Percentiles rank a stretch among this genome's conserved stretches.
Conservation (phyloP, 53 echinoderm and acorn worm genomes). For the Antedon mediterranea region DNA sequence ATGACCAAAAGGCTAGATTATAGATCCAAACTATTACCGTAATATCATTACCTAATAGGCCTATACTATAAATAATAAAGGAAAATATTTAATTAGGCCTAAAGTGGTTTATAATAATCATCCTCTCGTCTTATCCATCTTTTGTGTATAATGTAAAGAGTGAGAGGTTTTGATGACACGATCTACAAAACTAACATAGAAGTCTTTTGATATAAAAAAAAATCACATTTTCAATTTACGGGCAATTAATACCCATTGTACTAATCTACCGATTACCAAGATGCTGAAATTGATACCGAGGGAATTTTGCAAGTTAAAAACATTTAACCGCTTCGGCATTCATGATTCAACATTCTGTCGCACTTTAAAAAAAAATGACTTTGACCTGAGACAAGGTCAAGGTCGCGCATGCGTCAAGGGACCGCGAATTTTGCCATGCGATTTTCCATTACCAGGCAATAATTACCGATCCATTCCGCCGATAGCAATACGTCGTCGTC, state of each 20-base stretch:
- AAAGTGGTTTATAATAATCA: too few relatives aligned
- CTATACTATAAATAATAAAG: too few relatives aligned
- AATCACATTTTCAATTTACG: too few relatives aligned
- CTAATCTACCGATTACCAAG: background rate
- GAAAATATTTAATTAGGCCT: too few relatives aligned
- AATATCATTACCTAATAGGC: too few relatives aligned
- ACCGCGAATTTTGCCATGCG: background rate
- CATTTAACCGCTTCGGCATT: background rate
- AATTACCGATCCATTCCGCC: background rate
- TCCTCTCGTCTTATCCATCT: too few relatives aligned
- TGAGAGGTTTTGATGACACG: too few relatives aligned
- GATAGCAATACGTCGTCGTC: background rate
- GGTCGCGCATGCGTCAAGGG: background rate
- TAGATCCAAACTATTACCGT: too few relatives aligned
- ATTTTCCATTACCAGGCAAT: background rate
- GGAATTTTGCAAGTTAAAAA: background rate
- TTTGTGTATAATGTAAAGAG: too few relatives aligned
- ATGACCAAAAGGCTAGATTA: too few relatives aligned
- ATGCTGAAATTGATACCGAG: background rate
- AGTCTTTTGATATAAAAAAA: too few relatives aligned
- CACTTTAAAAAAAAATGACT: background rate
- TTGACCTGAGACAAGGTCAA: background rate
- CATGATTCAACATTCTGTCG: background rate
- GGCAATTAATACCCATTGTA: background rate
- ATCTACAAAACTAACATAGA: too few relatives aligned